A percentile compares a stretch with the other conserved stretches of the same genome.
These are phyloP conservation scores for Cervus canadensis DNA, from an alignment of 2,113 vertebrate genomes.

Conservation along the genomic window DNA sequence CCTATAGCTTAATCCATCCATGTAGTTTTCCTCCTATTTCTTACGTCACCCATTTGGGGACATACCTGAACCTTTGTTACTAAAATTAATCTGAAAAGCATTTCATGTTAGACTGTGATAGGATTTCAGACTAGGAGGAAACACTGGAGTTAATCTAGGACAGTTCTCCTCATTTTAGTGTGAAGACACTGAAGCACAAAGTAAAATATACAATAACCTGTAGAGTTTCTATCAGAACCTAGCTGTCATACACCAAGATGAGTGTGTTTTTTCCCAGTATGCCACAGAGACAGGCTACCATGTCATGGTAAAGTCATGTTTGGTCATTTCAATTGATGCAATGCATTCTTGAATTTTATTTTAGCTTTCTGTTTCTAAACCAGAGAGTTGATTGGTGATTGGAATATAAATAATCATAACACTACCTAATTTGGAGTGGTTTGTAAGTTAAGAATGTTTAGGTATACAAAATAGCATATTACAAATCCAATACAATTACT, in stretches of 20 bases:
- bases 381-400: not conserved
- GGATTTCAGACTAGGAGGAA: not conserved
- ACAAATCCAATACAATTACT: not conserved
- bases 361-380: not conserved
- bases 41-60: not conserved
- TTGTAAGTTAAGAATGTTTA: not conserved
- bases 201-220: not conserved
- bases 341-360: not conserved
- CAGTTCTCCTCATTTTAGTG: not conserved
- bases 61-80: not conserved
- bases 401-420: not conserved
- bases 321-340: not conserved
- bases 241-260: not conserved
- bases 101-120: not conserved
- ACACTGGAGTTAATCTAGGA: not conserved
- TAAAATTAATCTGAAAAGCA: not conserved
- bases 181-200: not conserved
- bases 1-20: fast-evolving
- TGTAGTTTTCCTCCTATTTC: not conserved
- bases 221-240: not conserved
- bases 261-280: not conserved
- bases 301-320: not conserved
- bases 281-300: not conserved
- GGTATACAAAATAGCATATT: not conserved
- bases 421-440: not conserved